Conservation (phyloP, 2,888 invertebrate species). For the Stenichneumon culpator region DNA sequence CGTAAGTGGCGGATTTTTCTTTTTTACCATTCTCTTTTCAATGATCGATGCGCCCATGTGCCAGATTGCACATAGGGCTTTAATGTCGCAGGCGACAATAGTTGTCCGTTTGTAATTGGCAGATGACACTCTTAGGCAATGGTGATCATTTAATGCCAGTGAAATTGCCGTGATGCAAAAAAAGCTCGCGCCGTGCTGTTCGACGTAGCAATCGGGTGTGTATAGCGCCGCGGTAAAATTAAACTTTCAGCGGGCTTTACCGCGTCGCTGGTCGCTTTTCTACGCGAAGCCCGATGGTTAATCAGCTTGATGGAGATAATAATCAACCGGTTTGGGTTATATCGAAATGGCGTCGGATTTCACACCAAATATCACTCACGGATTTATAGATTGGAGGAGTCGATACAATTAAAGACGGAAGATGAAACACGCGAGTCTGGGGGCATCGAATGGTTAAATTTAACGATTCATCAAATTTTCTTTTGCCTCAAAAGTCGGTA, state of each 20-base stretch:
- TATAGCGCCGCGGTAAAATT: constrained; percentile 70
- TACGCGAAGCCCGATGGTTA: constrained; percentile 49
- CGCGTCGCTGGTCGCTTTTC: constrained; percentile 35
- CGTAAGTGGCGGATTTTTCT: neutral
- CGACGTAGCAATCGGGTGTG: constrained; percentile 16
- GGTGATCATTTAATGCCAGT: constrained; percentile 79
- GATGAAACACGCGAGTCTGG: neutral
- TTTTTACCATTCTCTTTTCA: neutral
- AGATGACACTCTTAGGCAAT: constrained; percentile 79
- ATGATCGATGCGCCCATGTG: constrained; percentile 30
- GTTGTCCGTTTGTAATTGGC: constrained; percentile 78
- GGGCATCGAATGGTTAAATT: neutral
- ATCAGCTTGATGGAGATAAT: constrained; percentile 68
- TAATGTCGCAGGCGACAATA: constrained; percentile 70
- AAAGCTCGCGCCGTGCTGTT: constrained; percentile 9
- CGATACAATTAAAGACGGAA: neutral
- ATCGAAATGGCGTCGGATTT: constrained; percentile 62
- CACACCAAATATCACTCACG: constrained; percentile 41
- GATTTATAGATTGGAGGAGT: neutral
- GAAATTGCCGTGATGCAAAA: constrained; percentile 71
- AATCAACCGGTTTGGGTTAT: constrained; percentile 58
- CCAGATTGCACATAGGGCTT: neutral
- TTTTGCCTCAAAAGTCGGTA: neutral
- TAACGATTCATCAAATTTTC: neutral
- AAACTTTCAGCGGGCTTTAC: constrained; percentile 76